Evolutionary conservation across 2,113 vertebrate genomes (phyloP).

Genomic region (Silurus glanis): DNA sequence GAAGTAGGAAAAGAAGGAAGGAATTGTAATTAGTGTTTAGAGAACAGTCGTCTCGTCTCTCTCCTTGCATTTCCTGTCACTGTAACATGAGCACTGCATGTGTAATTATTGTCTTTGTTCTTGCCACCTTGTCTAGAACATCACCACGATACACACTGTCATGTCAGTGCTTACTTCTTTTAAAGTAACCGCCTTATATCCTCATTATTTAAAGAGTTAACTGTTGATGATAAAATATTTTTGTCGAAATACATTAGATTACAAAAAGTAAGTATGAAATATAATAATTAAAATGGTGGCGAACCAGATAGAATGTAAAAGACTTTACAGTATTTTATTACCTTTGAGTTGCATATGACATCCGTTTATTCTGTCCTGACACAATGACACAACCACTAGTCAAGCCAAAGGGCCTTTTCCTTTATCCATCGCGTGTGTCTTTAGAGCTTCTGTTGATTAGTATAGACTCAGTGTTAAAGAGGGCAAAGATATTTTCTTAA

Average conservation of each 20-base stretch:
- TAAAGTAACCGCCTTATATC: neutral
- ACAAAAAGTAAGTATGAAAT: neutral
- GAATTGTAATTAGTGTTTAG: neutral
- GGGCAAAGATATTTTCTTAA: neutral
- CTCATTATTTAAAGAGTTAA: neutral
- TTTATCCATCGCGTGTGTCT: neutral
- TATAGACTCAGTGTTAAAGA: neutral
- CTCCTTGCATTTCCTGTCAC: neutral
- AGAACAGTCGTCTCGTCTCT: neutral
- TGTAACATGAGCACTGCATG: neutral
- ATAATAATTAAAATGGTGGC: neutral
- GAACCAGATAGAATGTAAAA: neutral
- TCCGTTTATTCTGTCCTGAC: neutral
- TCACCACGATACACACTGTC: neutral
- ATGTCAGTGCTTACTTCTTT: neutral
- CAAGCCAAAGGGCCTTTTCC: conserved; percentile 9
- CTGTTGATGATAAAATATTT: neutral
- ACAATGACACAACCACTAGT: neutral
- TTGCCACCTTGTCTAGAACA: neutral
- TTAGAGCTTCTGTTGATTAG: conserved; percentile 3
- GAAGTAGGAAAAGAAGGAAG: neutral
- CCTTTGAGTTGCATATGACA: neutral
- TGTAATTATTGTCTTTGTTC: neutral
- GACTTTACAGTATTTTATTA: conserved; percentile 9
- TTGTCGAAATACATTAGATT: conserved; percentile 9